phyloP scores from a whole-genome alignment of 2,797 vertebrate species.

The Monodelphis domestica region DNA sequence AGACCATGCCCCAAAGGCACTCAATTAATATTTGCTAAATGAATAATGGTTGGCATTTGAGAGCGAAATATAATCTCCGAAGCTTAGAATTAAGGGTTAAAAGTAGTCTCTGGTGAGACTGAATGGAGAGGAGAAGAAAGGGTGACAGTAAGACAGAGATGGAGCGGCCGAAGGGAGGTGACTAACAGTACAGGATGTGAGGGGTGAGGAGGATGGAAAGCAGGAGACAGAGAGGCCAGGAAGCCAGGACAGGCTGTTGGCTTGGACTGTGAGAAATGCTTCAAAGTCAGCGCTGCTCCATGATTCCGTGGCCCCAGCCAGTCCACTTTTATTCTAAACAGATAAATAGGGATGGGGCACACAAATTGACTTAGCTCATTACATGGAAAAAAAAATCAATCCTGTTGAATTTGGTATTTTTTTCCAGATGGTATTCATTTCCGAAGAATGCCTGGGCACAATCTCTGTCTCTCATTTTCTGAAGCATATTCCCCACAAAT shows the following conservation, averaged over 20 bases:
- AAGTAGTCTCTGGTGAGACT: not conserved
- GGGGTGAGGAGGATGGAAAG: not conserved
- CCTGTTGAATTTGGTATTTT: constrained; percentile 49
- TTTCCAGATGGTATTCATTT: constrained; percentile 61
- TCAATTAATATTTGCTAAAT: not conserved
- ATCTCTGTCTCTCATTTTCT: constrained; percentile 54
- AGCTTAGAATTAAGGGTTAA: not conserved
- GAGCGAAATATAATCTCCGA: not conserved
- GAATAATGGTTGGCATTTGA: not conserved
- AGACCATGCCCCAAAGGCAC: not conserved
- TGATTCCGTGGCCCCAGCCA: not conserved
- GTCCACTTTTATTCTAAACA: constrained; percentile 34
- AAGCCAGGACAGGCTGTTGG: not conserved
- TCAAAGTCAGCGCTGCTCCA: not conserved
- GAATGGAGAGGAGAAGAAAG: not conserved
- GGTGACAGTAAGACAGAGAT: not conserved
- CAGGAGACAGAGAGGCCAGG: not conserved
- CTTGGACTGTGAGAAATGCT: not conserved
- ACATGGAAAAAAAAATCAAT: not conserved
- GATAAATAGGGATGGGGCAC: constrained; percentile 4
- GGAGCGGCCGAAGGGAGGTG: not conserved
- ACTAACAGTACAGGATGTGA: not conserved
- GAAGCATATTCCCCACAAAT: constrained; percentile 56
- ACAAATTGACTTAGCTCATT: constrained; percentile 25
- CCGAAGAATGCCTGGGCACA: constrained; percentile 22